A percentile compares a stretch with the other conserved stretches of the same genome.
These are phyloP conservation scores for Coronaproctus castanopsis DNA, from an alignment of 2,888 invertebrate genomes.

Conservation along the genomic window DNA sequence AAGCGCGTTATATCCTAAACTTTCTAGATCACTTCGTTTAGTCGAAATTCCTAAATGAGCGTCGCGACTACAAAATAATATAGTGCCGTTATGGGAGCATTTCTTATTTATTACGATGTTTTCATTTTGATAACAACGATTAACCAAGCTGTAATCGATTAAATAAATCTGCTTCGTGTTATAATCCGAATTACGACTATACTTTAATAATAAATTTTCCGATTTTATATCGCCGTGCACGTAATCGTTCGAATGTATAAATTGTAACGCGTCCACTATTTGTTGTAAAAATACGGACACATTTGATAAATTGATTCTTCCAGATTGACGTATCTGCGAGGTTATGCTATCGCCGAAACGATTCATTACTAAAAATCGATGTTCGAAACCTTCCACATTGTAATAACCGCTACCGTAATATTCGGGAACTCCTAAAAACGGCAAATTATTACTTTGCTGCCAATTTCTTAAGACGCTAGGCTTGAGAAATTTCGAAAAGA, in stretches of 20 bases:
- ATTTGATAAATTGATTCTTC: not conserved
- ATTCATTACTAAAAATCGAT: slow-evolving; percentile 72
- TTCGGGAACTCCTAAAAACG: not conserved
- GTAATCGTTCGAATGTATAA: slow-evolving; percentile 78
- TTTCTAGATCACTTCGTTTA: slow-evolving; percentile 73
- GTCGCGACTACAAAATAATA: slow-evolving; percentile 89
- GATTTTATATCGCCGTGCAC: slow-evolving; percentile 98
- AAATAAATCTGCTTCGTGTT: slow-evolving; percentile 55
- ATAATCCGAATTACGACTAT: slow-evolving; percentile 34
- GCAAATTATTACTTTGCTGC: not conserved
- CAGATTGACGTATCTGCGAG: slow-evolving; percentile 28
- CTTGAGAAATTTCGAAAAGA: not conserved
- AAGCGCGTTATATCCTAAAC: slow-evolving; percentile 78
- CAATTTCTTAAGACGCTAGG: not conserved
- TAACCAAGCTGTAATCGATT: slow-evolving; percentile 84
- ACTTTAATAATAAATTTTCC: slow-evolving; percentile 67
- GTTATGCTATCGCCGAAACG: slow-evolving; percentile 71
- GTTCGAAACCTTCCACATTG: slow-evolving; percentile 24
- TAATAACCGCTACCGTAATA: not conserved
- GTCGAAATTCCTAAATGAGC: slow-evolving; percentile 68
- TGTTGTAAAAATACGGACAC: slow-evolving; percentile 22
- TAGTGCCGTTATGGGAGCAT: slow-evolving; percentile 89
- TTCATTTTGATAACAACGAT: slow-evolving; percentile 34
- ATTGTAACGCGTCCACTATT: slow-evolving; percentile 72
- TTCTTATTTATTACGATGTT: slow-evolving; percentile 30